A percentile compares a stretch with the other conserved stretches of the same genome.
phyloP scores from a whole-genome alignment of 2,888 invertebrate species.

The Theretra japonica region DNA sequence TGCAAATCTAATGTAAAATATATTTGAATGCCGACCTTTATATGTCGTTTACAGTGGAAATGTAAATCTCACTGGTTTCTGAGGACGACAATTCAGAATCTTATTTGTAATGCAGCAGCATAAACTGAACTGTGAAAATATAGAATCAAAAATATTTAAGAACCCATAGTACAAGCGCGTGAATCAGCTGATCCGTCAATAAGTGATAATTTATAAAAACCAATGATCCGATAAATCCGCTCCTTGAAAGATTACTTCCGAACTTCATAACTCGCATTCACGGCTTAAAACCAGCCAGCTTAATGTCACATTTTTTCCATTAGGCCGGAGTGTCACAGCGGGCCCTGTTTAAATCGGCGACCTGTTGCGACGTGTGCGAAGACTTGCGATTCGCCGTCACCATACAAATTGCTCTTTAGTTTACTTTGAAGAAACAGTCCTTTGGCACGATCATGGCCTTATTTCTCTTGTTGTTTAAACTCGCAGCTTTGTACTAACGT shows the following conservation, averaged over 20 bases:
- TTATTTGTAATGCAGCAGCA: no score
- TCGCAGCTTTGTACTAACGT: constrained; percentile 21
- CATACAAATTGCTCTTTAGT: constrained; percentile 74
- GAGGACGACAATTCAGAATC: no score
- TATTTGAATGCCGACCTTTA: no score
- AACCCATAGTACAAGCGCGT: background rate
- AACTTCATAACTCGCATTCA: constrained; percentile 68
- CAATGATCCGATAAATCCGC: constrained; percentile 60
- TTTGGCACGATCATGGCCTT: constrained; percentile 37
- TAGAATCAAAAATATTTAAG: background rate
- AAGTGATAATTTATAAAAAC: constrained; percentile 43
- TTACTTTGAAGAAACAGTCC: constrained; percentile 48
- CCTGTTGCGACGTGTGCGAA: constrained; percentile 73
- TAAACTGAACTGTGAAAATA: background rate
- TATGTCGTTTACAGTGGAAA: no score
- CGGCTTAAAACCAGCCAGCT: constrained; percentile 65
- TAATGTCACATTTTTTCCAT: constrained; percentile 77
- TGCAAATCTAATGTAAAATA: no score
- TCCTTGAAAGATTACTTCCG: constrained; percentile 55
- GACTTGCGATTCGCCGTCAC: constrained; percentile 42
- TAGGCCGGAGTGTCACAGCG: constrained; percentile 63
- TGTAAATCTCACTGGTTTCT: no score
- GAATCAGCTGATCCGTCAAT: background rate
- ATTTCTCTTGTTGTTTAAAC: constrained; percentile 43
- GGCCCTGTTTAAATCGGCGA: constrained; percentile 70